Base-by-base conservation (phyloP, 1,140 invertebrate genomes). In the Heliconius hewitsoni region DNA sequence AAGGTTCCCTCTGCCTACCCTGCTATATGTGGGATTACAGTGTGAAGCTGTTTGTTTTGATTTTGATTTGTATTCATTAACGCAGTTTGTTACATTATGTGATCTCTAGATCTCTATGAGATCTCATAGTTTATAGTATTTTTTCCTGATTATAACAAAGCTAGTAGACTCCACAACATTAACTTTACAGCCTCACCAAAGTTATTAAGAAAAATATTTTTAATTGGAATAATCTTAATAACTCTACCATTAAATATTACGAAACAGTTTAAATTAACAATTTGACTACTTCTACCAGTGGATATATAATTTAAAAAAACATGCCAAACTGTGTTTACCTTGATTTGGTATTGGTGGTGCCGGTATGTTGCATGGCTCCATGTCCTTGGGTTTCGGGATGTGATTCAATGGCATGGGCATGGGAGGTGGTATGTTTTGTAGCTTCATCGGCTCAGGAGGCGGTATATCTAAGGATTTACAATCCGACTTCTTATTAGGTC, bases 401-500 rank as follows among this genome's bases (percentile, higher is more conserved):
- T 87, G 87, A 19, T 87, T 92, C 9, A 91, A 73, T 27, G 87
- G 82, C 13, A 89, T 83, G 8, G 90, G 88, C 82, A 88, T 83
- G 50, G 94, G 89, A 11, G 90, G 88, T 8, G 91, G 90, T 77
- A 93, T 89, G 27, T 90, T 87, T 55, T 90, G 86, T n/a, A 88
- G 78, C 81, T 93, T 91, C 86, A 89, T 91, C 8, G 87, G 85
- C 66, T 91, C 90, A 18, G 90, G 85, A 8, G 85, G 85, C n/a
- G 87, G 86, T 74, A 89, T 89, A 66, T 93, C 91, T 78, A 91
- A 78, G 8, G 90, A 85, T 74, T 93, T 92, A 27, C 84, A 85
- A 39, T 93, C 88, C 27, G 88, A 82, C 39, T 86, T 88, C 71
- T 76, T 57, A 76, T 79, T 83, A 55, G 84, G 82, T 8, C 86